Percentiles rank a stretch among this genome's conserved stretches.
Conservation (phyloP, 2,888 invertebrate genomes). For the Drosophila algonquin region DNA sequence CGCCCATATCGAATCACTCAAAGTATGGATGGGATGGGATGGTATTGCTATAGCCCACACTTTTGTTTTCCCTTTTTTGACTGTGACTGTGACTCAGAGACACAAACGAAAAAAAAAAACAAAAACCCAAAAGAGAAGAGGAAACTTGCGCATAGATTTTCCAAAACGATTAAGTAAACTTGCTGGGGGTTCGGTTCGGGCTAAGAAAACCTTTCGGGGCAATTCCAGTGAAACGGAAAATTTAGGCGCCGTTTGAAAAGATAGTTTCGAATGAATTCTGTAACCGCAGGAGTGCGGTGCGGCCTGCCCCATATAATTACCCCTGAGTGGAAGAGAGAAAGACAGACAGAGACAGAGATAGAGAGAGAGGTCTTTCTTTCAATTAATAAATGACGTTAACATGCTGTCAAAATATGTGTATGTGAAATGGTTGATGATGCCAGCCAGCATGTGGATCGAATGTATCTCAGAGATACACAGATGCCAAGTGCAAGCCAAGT, state of each 20-base stretch:
- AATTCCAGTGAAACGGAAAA: conserved; percentile 72
- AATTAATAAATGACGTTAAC: conserved; percentile 82
- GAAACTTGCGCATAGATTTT: conserved; percentile 10
- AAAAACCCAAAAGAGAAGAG: not conserved
- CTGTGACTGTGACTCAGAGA: conserved; percentile 48
- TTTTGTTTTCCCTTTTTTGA: conserved; percentile 31
- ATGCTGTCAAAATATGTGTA: conserved; percentile 74
- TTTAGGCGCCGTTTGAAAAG: conserved; percentile 55
- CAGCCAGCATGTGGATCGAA: conserved; percentile 55
- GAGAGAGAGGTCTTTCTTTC: conserved; percentile 46
- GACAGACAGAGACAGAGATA: conserved; percentile 12
- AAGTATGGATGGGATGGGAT: conserved; percentile 7
- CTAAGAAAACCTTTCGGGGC: conserved; percentile 31
- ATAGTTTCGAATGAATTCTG: conserved; percentile 47
- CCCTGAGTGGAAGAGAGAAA: conserved; percentile 8
- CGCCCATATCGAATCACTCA: conserved; percentile 52
- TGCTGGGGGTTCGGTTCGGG: conserved; percentile 42
- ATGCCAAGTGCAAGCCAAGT: conserved; percentile 66
- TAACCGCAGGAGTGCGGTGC: conserved; percentile 62
- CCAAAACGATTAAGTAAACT: conserved; percentile 37
- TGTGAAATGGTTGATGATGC: conserved; percentile 69
- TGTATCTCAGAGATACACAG: conserved; percentile 40
- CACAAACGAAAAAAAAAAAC: conserved; percentile 11
- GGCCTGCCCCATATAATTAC: conserved; percentile 60
- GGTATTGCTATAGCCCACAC: conserved; percentile 31